phyloP scores from a whole-genome alignment of 2,113 vertebrate genomes.

The Excalfactoria chinensis region DNA sequence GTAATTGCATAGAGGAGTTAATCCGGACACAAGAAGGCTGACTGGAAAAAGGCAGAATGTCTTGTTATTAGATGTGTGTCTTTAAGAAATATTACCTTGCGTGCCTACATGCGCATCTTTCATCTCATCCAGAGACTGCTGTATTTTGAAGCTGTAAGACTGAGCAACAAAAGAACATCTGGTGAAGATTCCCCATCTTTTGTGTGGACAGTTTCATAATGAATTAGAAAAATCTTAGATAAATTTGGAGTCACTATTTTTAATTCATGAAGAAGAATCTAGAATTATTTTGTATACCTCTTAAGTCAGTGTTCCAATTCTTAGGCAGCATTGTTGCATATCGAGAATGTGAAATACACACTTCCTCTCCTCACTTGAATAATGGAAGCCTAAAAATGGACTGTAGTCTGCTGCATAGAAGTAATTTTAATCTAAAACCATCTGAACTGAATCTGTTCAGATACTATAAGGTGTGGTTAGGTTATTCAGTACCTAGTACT shows the following conservation, averaged over 20 bases:
- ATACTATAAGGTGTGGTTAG: neutral
- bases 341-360: neutral
- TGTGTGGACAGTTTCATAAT: neutral
- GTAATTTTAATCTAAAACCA: neutral
- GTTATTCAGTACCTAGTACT: neutral
- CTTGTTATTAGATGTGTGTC: neutral
- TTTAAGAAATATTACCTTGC: neutral
- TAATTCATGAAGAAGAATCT: neutral
- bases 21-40: neutral
- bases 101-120: neutral
- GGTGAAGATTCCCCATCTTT: neutral
- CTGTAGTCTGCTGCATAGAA: neutral
- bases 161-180: neutral
- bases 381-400: neutral
- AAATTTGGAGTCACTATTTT: neutral
- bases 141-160: neutral
- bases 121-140: neutral
- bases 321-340: neutral
- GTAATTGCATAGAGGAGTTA: neutral
- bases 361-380: neutral
- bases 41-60: neutral
- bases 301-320: neutral
- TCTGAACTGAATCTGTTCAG: neutral
- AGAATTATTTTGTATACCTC: neutral
- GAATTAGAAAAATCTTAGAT: neutral